Conservation (phyloP, 2,888 invertebrate genomes). For the Orthosia incerta region DNA sequence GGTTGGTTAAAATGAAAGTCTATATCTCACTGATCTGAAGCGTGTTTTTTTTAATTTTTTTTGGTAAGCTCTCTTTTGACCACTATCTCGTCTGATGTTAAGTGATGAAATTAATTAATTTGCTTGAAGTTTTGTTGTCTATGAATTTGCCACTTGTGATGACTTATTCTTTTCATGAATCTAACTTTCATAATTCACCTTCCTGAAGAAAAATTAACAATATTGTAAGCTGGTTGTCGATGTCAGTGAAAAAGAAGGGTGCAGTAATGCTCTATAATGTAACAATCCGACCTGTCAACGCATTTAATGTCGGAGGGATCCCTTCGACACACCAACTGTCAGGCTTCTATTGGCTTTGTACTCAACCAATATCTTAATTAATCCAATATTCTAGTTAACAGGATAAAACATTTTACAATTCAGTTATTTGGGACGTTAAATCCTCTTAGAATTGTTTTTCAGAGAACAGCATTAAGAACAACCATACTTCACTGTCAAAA, state of each 20-base stretch:
- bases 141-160: not conserved
- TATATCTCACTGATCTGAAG: not conserved
- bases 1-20: not conserved
- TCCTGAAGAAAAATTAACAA: not conserved
- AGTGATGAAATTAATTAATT: too few relatives aligned
- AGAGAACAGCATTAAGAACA: constrained; percentile 26
- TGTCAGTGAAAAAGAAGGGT: constrained; percentile 31
- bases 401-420: constrained; percentile 23
- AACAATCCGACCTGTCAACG: constrained; percentile 79
- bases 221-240: not conserved
- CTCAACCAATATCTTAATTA: constrained; percentile 53
- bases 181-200: not conserved
- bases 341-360: constrained; percentile 52
- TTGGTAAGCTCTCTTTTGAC: too few relatives aligned
- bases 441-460: constrained; percentile 16
- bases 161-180: not conserved
- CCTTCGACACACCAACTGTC: constrained; percentile 61
- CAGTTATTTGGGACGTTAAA: constrained; percentile 1
- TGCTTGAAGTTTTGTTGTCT: not conserved
- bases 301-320: constrained; percentile 70
- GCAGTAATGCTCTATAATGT: constrained; percentile 65
- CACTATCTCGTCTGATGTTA: too few relatives aligned
- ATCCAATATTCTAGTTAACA: constrained; percentile 45
- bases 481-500: constrained; percentile 50
- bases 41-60: too few relatives aligned